A percentile compares a stretch with the other conserved stretches of the same genome.
Evolutionary conservation across 2,113 vertebrate genomes (phyloP).

Genomic region (Eclectus roratus): DNA sequence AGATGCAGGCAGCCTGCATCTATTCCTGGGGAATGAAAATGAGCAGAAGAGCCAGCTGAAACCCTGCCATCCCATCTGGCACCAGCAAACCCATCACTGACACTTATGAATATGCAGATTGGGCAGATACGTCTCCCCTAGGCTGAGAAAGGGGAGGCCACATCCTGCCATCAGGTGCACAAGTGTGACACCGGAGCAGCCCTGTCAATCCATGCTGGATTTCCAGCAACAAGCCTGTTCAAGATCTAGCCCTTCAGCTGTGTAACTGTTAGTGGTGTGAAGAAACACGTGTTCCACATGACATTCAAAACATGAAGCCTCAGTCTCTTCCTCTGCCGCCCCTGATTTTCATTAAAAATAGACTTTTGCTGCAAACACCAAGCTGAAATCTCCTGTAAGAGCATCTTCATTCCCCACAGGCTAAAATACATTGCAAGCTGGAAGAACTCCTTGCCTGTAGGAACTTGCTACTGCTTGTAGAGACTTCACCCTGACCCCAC

Average conservation of each 20-base stretch:
- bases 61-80: conserved; percentile 31
- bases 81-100: neutral
- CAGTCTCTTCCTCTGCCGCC: neutral
- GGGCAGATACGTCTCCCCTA: neutral
- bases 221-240: neutral
- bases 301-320: neutral
- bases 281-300: neutral
- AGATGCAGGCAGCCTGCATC: neutral
- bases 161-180: neutral
- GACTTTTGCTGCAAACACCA: neutral
- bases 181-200: neutral
- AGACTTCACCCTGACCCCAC: neutral
- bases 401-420: neutral
- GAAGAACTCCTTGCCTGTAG: neutral
- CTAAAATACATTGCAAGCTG: neutral
- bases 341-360: neutral
- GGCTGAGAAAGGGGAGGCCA: neutral
- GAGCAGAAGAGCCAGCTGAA: neutral
- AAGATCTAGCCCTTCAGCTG: neutral
- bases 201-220: neutral
- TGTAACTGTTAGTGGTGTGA: neutral
- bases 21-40: neutral
- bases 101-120: neutral
- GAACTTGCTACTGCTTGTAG: neutral
- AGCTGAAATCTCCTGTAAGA: neutral